phyloP scores from a whole-genome alignment of 2,797 vertebrate species.

The Discoglossus pictus region DNA sequence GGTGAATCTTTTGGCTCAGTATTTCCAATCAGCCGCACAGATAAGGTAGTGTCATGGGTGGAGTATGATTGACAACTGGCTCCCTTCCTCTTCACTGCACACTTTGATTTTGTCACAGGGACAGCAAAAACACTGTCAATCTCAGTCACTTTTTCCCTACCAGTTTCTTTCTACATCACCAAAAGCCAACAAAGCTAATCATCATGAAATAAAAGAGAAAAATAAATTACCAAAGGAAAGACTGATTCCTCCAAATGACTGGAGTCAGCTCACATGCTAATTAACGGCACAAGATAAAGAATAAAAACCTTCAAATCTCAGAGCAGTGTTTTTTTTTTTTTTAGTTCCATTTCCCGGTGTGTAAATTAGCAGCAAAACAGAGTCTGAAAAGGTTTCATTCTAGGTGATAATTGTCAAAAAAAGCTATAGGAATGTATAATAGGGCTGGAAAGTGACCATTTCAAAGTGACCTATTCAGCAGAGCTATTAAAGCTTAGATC shows the following conservation, averaged over 20 bases:
- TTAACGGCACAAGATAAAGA: conserved; percentile 13
- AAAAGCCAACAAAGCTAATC: conserved; percentile 46
- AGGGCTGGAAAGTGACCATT: not conserved
- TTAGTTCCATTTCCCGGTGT: not conserved
- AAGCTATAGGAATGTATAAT: conserved; percentile 1
- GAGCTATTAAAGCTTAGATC: conserved; percentile 4
- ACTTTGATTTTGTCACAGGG: conserved; percentile 61
- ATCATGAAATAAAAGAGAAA: conserved; percentile 17
- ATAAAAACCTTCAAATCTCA: conserved; percentile 1
- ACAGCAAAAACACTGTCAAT: conserved; percentile 61
- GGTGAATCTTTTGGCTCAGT: not conserved
- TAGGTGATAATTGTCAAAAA: conserved; percentile 6
- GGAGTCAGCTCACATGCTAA: conserved; percentile 32
- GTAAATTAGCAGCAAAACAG: conserved; percentile 19
- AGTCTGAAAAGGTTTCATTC: conserved; percentile 11
- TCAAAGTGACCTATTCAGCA: conserved; percentile 8
- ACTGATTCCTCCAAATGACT: conserved; percentile 18
- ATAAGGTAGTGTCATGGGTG: conserved; percentile 1
- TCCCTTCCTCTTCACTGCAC: conserved; percentile 55
- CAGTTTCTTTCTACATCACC: conserved; percentile 50
- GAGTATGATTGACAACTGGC: conserved; percentile 36
- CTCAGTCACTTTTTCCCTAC: conserved; percentile 41
- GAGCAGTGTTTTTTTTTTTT: not conserved
- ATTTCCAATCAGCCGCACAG: conserved; percentile 17
- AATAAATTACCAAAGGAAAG: conserved; percentile 15